Base-by-base conservation (phyloP, 2,113 vertebrate genomes). In the Tinamus guttatus region DNA sequence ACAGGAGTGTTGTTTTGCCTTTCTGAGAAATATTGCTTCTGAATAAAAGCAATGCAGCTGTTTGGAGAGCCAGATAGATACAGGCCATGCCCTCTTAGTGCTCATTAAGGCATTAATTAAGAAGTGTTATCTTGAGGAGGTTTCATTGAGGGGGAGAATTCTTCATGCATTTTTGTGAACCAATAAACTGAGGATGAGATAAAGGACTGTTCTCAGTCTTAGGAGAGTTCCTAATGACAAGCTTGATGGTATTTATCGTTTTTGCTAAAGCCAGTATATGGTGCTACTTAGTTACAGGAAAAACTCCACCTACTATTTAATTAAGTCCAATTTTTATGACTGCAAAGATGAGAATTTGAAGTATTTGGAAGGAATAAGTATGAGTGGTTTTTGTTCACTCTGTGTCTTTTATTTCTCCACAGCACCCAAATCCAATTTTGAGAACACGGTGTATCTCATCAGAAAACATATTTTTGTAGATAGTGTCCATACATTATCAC, bases 31-130 rank as follows among this genome's bases (percentile, higher is more conserved):
- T 76, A 67, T 38, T 28, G 3, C 43, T 94, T 80, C 47, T 96
- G 87, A 95, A 91, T 96, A 95, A 95, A 94, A 89, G 79, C 76
- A 93, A 95, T 95, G 65, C 94, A 93, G 92, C 93, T 95, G 90
- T 79, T 84, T 93, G 73, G 93, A 91, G 90, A 93, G 82, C 3
- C 27, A 91, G 95, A 95, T 34, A 95, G 90, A 93, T 90, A 91
- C 60, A 93, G 90, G 80, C 76, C 91, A 88, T 93, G 93, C 47
- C 87, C 85, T 95, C 93, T 88, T 83, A 83, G 81, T 91, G 93
- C 86, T 97, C 95, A 96, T 96, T 96, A 96, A 96, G 77, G 94
- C 95, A 86, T 96, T 96, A 97, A 97, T 95, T 93, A 96, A 94
- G 89, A 94, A 96, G 89, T 76, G 83, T 87, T 97, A 92, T 92